phyloP scores from a whole-genome alignment of 2,113 vertebrate species.

The Pogonocichla stellata region DNA sequence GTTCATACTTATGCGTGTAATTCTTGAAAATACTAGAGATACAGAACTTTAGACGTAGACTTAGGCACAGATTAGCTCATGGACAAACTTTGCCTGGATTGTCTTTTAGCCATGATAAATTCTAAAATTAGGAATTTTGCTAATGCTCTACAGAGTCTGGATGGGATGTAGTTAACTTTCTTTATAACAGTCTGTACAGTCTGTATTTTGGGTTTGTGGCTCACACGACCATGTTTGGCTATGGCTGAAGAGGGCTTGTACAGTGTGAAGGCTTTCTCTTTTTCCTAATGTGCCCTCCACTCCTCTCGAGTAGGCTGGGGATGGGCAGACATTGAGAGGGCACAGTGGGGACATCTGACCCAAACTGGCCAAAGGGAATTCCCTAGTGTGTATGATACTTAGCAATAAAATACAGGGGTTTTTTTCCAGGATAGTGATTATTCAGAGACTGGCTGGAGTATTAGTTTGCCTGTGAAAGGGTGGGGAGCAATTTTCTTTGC shows the following conservation, averaged over 20 bases:
- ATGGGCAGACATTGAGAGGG: neutral
- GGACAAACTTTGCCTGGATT: neutral
- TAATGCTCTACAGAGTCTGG: neutral
- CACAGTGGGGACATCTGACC: neutral
- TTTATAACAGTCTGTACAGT: neutral
- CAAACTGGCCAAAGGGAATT: neutral
- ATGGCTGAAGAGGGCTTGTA: neutral
- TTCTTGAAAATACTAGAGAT: neutral
- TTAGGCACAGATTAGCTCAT: neutral
- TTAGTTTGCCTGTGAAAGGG: neutral
- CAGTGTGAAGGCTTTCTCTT: neutral
- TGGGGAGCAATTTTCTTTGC: neutral
- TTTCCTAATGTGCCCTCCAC: neutral
- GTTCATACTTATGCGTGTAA: neutral
- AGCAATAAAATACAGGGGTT: neutral
- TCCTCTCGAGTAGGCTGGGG: neutral
- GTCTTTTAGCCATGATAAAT: neutral
- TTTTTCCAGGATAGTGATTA: neutral
- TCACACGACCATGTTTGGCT: rapidly evolving
- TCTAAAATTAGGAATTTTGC: neutral
- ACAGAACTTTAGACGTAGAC: rapidly evolving
- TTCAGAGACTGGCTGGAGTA: neutral
- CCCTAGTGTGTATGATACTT: neutral
- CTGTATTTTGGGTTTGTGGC: neutral
- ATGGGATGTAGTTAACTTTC: neutral